Conservation (phyloP, 1,140 invertebrate species). For the Drosophila sucinea region DNA sequence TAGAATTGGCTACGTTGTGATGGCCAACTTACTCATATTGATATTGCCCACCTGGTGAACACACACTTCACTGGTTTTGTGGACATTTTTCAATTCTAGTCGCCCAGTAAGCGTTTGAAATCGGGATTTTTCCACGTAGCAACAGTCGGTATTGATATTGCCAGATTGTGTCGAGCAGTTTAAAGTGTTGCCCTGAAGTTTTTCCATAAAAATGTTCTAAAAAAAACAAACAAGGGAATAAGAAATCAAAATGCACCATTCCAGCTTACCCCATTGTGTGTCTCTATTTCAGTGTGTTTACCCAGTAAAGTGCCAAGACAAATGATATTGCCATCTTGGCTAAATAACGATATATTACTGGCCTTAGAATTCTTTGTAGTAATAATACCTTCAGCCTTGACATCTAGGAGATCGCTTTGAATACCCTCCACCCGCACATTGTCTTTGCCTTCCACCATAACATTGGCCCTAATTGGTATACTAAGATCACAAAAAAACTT, state of each 20-base stretch:
- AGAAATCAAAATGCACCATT: too few species aligned
- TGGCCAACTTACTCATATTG: constrained; percentile 67
- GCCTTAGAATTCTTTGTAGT: constrained; percentile 64
- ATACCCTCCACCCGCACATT: constrained; percentile 56
- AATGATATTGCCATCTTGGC: constrained; percentile 61
- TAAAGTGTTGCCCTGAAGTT: constrained; percentile 71
- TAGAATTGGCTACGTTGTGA: background rate
- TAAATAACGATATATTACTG: constrained; percentile 51
- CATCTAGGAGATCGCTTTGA: constrained; percentile 56
- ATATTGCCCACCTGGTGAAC: constrained; percentile 64
- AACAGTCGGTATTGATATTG: constrained; percentile 67
- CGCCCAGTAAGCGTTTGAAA: constrained; percentile 68
- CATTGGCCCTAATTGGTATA: constrained; percentile 62
- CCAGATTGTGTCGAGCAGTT: constrained; percentile 62
- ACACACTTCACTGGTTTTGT: constrained; percentile 66
- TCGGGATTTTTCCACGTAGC: constrained; percentile 75
- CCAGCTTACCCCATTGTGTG: constrained; percentile 58
- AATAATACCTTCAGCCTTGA: constrained; percentile 56
- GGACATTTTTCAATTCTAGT: constrained; percentile 73
- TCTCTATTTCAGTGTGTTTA: constrained; percentile 57
- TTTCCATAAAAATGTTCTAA: constrained; percentile 69
- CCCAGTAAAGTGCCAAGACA: constrained; percentile 68
- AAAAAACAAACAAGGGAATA: background rate
- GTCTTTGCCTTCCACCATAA: constrained; percentile 39
- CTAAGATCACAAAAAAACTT: constrained; percentile 60